These are phyloP conservation scores for Chalcosyrphus nemorum DNA, from an alignment of 2,888 invertebrate genomes.

Conservation along the genomic window DNA sequence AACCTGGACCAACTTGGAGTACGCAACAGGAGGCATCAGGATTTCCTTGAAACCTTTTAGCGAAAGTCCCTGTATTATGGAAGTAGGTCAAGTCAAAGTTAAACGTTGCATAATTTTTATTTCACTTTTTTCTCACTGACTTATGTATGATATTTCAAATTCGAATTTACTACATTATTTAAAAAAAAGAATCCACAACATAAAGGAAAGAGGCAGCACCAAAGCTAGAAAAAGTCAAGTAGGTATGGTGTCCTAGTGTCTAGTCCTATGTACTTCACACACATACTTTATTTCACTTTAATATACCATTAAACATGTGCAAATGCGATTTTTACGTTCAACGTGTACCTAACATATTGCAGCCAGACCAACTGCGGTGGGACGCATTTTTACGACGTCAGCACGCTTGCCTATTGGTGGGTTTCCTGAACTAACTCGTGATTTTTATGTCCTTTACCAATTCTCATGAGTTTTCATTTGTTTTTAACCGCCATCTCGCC, in stretches of 20 bases:
- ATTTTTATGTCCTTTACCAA: constrained; percentile 62
- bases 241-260: too few species aligned
- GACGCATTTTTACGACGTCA: constrained; percentile 54
- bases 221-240: background rate
- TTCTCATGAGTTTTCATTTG: constrained; percentile 72
- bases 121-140: too few species aligned
- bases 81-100: too few species aligned
- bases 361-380: constrained; percentile 29
- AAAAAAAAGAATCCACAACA: too few species aligned
- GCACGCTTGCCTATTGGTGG: constrained; percentile 46
- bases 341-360: constrained; percentile 58
- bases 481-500: constrained; percentile 29
- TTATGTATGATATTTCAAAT: too few species aligned
- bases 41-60: too few species aligned
- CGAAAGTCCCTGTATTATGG: too few species aligned
- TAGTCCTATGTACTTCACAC: background rate
- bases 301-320: constrained; percentile 59
- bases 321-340: constrained; percentile 53
- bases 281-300: constrained; percentile 53
- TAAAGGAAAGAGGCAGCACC: too few species aligned
- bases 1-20: too few species aligned
- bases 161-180: too few species aligned
- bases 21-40: too few species aligned
- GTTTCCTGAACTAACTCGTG: background rate
- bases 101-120: too few species aligned